Conservation (phyloP, 2,888 invertebrate genomes). For the Chloroclystis v-ata region DNA sequence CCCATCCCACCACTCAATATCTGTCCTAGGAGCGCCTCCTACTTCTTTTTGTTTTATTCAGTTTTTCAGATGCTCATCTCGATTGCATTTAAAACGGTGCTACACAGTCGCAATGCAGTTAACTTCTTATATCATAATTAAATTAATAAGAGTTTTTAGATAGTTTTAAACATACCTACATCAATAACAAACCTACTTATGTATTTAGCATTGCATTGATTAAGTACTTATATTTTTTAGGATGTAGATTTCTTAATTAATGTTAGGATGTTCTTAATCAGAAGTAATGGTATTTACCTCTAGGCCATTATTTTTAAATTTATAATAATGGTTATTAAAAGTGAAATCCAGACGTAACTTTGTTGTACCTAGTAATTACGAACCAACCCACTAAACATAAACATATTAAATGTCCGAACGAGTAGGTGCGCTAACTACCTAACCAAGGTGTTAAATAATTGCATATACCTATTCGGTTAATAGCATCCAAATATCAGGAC, state of each 20-base stretch:
- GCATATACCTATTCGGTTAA: too few relatives aligned
- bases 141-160: too few relatives aligned
- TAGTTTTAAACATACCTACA: too few relatives aligned
- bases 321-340: not conserved
- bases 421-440: too few relatives aligned
- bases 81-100: not conserved
- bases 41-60: constrained; percentile 76
- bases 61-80: constrained; percentile 62
- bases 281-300: not conserved
- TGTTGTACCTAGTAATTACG: not conserved
- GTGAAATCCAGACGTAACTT: not conserved
- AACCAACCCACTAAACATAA: not conserved
- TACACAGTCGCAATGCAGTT: not conserved
- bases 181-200: too few relatives aligned
- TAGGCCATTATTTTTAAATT: not conserved
- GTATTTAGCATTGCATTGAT: too few relatives aligned
- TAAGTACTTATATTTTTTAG: too few relatives aligned
- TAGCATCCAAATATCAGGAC: too few relatives aligned
- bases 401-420: too few relatives aligned
- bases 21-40: constrained; percentile 75
- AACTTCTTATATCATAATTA: not conserved
- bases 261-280: too few relatives aligned
- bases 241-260: too few relatives aligned
- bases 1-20: constrained; percentile 78
- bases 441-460: too few relatives aligned